Conservation (phyloP, 2,797 vertebrate genomes). For the Sebastes aleutianus region DNA sequence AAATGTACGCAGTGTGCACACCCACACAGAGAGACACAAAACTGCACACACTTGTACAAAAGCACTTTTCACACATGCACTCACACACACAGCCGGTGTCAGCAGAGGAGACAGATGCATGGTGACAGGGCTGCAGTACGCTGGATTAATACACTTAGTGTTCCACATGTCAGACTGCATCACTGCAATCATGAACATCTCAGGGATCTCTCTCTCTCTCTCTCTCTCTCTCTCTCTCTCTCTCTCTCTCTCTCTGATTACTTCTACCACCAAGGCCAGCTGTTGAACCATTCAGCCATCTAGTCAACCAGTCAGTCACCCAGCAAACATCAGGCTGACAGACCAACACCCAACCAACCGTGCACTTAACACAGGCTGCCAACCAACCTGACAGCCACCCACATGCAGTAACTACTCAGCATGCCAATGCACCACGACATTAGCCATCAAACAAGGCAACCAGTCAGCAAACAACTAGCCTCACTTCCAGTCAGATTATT, state of each 20-base stretch:
- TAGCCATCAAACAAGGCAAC: background rate
- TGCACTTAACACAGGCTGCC: background rate
- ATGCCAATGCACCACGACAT: background rate
- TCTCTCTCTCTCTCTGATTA: conserved; percentile 24
- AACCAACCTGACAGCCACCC: background rate
- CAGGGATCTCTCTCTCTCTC: conserved; percentile 6
- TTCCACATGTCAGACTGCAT: conserved; percentile 53
- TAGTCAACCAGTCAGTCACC: conserved; percentile 10
- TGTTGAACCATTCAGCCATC: conserved; percentile 8
- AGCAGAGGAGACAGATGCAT: conserved; percentile 39
- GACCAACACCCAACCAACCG: background rate
- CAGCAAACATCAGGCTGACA: conserved; percentile 16
- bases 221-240: background rate
- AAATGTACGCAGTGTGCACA: background rate
- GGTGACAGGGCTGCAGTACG: conserved; percentile 48
- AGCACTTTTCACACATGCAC: conserved; percentile 7
- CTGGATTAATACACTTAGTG: conserved; percentile 57
- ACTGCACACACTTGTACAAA: background rate
- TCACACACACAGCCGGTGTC: background rate
- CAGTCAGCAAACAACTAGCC: background rate
- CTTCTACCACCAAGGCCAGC: conserved; percentile 14
- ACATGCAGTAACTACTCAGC: background rate
- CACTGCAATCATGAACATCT: conserved; percentile 30
- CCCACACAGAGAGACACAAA: background rate
- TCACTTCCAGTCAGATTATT: background rate